Base-by-base conservation (phyloP, 1,140 invertebrate genomes). In the Anagrus nilaparvatae region DNA sequence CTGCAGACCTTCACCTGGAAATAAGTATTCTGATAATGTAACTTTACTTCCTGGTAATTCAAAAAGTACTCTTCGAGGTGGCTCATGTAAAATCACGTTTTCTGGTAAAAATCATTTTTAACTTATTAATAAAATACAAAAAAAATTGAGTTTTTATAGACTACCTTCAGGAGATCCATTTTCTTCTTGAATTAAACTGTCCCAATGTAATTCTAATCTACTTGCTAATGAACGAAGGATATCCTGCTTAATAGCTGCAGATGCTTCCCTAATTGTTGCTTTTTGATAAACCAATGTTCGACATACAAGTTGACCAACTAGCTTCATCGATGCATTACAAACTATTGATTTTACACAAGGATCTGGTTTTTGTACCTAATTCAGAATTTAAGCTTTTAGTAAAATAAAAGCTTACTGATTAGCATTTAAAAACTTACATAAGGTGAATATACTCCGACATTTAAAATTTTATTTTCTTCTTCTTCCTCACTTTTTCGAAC, bases 201-300 rank as follows among this genome's bases (percentile, higher is more conserved):
- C 84, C 75, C 82, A 87, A 52, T 89, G 82, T 75, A 89, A 81
- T 52, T 87, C 83, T 55, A 87, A 76, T 49, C 86, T 69, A 20
- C 83, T 77, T 3, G 79, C 72, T 32, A 89, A 64, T 43, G 84
- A 88, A 46, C 86, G 67, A 34, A 87, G 71, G 35, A 88, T 77
- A 59, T 90, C 85, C 60, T 84, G 73, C 55, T 80, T 82, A 2
- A 89, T 65, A 6, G 81, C 78, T 49, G 67, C 52, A 10, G 73
- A 71, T 20, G 77, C 78, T 59, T 82, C 78, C 35, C 63, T 62
- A n/a, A 84, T 70, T 17, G 74, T 79, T 4, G 79, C 73, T 61
- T 80, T 82, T 18, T 76, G 71, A 60, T 81, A 76, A 38, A 87
- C 66, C 64, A 79, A 85, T 18, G 82, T 76, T 61, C 75, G 72